Base-by-base conservation (phyloP, 2,888 invertebrate genomes). In the Catocala sponsa region DNA sequence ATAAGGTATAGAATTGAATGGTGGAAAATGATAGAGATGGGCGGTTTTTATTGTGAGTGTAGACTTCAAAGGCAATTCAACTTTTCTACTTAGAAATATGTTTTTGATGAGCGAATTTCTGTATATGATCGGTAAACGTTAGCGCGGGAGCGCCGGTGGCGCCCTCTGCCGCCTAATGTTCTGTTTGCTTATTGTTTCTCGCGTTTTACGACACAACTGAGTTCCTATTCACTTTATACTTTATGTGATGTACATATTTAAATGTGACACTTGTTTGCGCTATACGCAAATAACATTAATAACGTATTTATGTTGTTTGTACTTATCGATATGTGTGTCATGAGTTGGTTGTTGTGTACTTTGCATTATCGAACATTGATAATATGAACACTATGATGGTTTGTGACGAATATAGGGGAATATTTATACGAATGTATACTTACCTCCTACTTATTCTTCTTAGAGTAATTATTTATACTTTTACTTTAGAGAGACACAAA, bases 11-110 rank as follows among this genome's bases (percentile, higher is more conserved):
- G 55, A 66, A 59, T 74, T 0, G 15, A 46, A 55, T 11, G 11
- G 5, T 4, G 13, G 11, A 25, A 13, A 9, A 47, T 10, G 51
- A 56, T 50, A 50, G 35, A 70, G 54, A 70, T 59, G 47, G 13
- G 55, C 58, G 53, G 42, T 73, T 76, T 56, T 52, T 33, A 53
- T 59, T 70, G 68, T 61, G 63, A 63, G 51, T 42, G 52, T 58
- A 57, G 63, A 79, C 64, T 82, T 76, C 57, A 62, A 75, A 83
- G 81, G 81, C 80, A 83, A 84, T 83, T 79, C 75, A 82, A 84
- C 78, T 83, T 83, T 81, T 67, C 72, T 73, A 77, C 81, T 82
- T 74, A 78, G 74, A 75, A 78, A 78, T 80, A 78, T 78, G 80
- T 76, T 82, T 79, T 76, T 65, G 79, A 79, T 80, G 76, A 69